Conservation (phyloP, 2,888 invertebrate species). For the Apodemia zela region DNA sequence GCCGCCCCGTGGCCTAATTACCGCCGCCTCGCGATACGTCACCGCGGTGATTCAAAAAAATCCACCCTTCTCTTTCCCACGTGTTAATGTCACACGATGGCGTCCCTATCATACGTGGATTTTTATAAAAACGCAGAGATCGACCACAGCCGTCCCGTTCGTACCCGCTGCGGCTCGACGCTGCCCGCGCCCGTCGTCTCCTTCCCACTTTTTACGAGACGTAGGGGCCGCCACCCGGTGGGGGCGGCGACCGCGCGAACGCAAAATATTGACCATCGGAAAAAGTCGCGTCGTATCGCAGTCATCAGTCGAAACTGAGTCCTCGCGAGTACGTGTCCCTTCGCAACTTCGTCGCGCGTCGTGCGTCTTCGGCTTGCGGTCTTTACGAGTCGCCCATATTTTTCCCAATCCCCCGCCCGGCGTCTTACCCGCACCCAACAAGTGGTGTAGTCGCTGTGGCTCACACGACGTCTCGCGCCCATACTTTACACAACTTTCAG, state of each 20-base stretch:
- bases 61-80: conserved; percentile 71
- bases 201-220: conserved; percentile 81
- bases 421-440: conserved; percentile 75
- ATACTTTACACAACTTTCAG: conserved; percentile 69
- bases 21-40: conserved; percentile 75
- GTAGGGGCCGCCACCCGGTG: conserved; percentile 75
- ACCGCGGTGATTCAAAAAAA: conserved; percentile 77
- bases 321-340: conserved; percentile 71
- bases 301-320: conserved; percentile 80
- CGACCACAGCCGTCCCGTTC: conserved; percentile 76
- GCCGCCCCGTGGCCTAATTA: conserved; percentile 80
- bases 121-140: conserved; percentile 80
- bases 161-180: conserved; percentile 65
- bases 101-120: conserved; percentile 68
- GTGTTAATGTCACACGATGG: conserved; percentile 40
- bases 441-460: conserved; percentile 56
- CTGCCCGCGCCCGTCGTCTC: conserved; percentile 76
- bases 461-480: conserved; percentile 63
- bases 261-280: conserved; percentile 82
- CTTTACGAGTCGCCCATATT: conserved; percentile 59
- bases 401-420: conserved; percentile 70
- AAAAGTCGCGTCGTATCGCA: conserved; percentile 81
- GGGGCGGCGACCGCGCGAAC: conserved; percentile 78
- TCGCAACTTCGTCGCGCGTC: conserved; percentile 70
- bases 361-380: conserved; percentile 77